Evolutionary conservation across 92 coral and sea anemone species (phyloP), one percentile per base, ranked within the genome.

Genomic region (Palythoa grandiflora): DNA sequence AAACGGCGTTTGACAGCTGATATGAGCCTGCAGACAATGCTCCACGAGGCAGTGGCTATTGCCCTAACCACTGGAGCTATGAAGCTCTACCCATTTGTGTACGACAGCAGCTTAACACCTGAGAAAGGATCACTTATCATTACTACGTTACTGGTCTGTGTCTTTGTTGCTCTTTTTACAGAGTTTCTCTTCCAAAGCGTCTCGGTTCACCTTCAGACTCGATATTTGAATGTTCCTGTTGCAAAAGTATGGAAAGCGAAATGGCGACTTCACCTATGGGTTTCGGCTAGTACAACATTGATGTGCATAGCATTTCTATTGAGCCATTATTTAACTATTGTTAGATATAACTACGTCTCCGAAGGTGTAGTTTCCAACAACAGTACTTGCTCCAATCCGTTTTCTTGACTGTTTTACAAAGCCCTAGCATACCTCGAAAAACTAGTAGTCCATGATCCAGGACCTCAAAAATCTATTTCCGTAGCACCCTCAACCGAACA

Each of bases 11-110:
- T 78, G 51, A 57, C n/a, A 55, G 84, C 84, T 16, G 84, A 78
- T 48, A 36, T 78, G 84, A 78, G 84, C 84, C 84, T 78, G 71
- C 84, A 78, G 51, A 57, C 84, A 16, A 78, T 78, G 84, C 66
- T 78, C 16, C 84, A 78, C 36, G 84, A 78, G 71, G 47, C 84
- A 78, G 84, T 19, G 53, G 84, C 84, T 1, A 54, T 78, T 59
- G 61, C 35, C 37, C 51, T 78, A 78, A 57, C 84, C 6, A 78
- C 84, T 36, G 71, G 70, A n/a, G 71, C 57, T 6, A 78, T 37
- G 51, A 12, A 59, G 12, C 39, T 78, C 48, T 78, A 78, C 52
- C 68, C 48, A 9, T 78, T 78, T 16, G 84, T 78, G 61, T 78
- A 57, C 71, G 54, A 78, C 52, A 57, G 13, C 71, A 78, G 70